A percentile compares a stretch with the other conserved stretches of the same genome.
Evolutionary conservation across 2,888 invertebrate genomes (phyloP).

Genomic region (Nudaria mundana): DNA sequence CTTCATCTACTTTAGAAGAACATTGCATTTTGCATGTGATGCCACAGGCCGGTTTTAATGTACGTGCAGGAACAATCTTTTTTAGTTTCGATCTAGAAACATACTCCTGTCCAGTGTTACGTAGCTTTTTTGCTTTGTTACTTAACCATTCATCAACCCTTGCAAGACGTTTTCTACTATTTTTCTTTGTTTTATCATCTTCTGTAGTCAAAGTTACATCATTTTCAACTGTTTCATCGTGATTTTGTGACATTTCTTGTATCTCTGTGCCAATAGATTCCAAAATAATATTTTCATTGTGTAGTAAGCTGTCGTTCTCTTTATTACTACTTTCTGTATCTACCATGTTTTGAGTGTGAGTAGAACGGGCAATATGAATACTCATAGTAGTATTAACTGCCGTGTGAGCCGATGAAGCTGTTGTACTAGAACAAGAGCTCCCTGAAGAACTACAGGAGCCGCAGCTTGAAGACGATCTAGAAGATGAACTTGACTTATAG

Average conservation of each 20-base stretch:
- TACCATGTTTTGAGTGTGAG: no score
- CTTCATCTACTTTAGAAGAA: conserved; percentile 1
- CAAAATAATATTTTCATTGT: conserved; percentile 9
- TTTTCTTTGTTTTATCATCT: background rate
- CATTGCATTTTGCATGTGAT: conserved; percentile 7
- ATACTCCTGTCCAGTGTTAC: conserved; percentile 2
- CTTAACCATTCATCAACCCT: conserved; percentile 5
- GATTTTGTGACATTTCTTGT: no score
- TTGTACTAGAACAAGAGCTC: no score
- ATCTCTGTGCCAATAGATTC: conserved; percentile 4
- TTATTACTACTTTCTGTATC: background rate
- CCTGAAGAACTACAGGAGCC: conserved; percentile 1
- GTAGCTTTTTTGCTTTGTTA: conserved; percentile 4
- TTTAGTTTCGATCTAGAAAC: conserved; percentile 4
- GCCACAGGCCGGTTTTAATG: conserved; percentile 4
- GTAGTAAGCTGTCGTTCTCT: conserved; percentile 3
- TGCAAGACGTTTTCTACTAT: conserved; percentile 2
- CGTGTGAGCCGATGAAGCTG: background rate
- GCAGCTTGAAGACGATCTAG: background rate
- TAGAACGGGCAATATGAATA: no score
- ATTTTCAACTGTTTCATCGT: background rate
- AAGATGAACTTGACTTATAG: conserved; percentile 3
- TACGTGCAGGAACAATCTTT: conserved; percentile 1
- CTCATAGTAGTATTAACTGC: no score
- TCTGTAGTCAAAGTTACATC: background rate